Base-by-base conservation (phyloP, 2,113 vertebrate species). In the Neodontobutis hainanensis region DNA sequence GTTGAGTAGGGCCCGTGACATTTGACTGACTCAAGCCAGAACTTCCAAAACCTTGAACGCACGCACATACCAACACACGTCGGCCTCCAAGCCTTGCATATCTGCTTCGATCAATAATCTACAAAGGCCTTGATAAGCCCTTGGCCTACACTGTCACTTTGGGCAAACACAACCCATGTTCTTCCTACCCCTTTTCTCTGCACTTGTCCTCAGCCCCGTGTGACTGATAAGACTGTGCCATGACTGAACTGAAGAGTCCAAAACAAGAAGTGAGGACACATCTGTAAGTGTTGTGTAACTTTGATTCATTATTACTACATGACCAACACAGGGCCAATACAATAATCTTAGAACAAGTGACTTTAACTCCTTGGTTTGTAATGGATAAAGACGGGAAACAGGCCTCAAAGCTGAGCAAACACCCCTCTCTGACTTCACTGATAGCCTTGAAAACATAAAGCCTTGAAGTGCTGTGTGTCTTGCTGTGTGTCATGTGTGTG, bases 391-490 rank as follows among this genome's bases (percentile, higher is more conserved):
- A 86, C 49, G 46, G 88, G 86, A 90, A 89, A 75, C 48, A 6
- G 82, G 77, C 83, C 83, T 80, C 78, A 90, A 91, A 90, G 88
- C 90, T 90, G 90, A 89, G 86, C 85, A 90, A 91, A 91, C 84
- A 91, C 48, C 69, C 79, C 79, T 70, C 71, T 77, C 62, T 80
- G 76, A 42, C 63, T 68, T 50, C 40, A 48, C 86, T 87, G 89
- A 91, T 91, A 88, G 84, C 85, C 85, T 83, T 84, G 82, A 85
- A 68, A 85, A 82, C 77, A 50, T 49, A 67, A 53, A 89, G 83
- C 87, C 85, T 89, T 90, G 88, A 88, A 83, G 68, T 68, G 70
- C 72, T 69, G 64, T 66, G 73, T 72, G 69, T 75, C 64, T 65
- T 46, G 61, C 59, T 58, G 46, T 70, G 63, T 50, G 45, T 61